Conservation (phyloP, 2,888 invertebrate genomes). For the Eledona agricola region DNA sequence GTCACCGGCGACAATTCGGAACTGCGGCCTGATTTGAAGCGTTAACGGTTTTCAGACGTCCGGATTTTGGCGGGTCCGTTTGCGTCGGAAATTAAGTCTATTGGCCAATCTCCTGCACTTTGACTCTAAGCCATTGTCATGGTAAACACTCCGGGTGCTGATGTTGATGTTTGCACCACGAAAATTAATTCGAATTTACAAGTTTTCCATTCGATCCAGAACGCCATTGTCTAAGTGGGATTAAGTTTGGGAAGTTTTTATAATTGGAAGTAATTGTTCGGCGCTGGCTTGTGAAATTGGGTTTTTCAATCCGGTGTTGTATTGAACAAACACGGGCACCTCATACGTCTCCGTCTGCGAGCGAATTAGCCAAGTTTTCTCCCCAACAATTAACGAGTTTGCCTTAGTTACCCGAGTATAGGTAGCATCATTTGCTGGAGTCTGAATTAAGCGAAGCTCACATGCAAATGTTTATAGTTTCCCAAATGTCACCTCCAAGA, state of each 20-base stretch:
- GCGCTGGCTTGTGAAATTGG: constrained; percentile 2
- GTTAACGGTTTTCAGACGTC: constrained; percentile 40
- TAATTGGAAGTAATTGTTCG: constrained; percentile 5
- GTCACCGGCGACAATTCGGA: too few relatives aligned
- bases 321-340: too few relatives aligned
- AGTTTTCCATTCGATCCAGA: constrained; percentile 12
- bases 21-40: too few relatives aligned
- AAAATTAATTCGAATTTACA: constrained; percentile 16
- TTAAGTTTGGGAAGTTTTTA: constrained; percentile 11
- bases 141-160: constrained; percentile 16
- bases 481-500: constrained; percentile 17
- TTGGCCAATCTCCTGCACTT: constrained; percentile 53
- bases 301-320: too few relatives aligned
- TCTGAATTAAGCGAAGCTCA: constrained; percentile 24
- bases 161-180: constrained; percentile 3
- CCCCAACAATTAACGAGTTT: constrained; percentile 13
- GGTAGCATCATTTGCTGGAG: constrained; percentile 25
- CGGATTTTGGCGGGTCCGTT: constrained; percentile 46
- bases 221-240: constrained; percentile 9
- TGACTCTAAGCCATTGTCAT: constrained; percentile 51
- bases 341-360: too few relatives aligned
- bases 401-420: constrained; percentile 12
- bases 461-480: constrained; percentile 33
- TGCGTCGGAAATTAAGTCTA: constrained; percentile 53
- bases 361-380: constrained; percentile 3